phyloP scores from a whole-genome alignment of 1,140 invertebrate genomes.

The Megalopta genalis region DNA sequence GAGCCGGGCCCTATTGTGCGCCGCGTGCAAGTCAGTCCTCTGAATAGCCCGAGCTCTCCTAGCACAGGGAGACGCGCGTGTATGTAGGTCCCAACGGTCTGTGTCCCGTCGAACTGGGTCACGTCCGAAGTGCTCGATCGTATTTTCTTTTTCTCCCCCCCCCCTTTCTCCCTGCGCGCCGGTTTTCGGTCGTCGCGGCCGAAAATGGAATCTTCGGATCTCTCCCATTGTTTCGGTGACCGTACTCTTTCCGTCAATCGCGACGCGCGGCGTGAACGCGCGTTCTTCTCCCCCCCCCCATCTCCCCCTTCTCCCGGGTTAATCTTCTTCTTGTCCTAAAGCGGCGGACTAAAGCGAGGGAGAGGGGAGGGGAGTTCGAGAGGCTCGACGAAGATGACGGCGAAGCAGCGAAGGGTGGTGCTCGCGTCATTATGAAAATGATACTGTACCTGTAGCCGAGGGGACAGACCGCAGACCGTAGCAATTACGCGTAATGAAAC shows the following conservation, averaged over 20 bases:
- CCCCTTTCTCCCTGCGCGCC: not conserved
- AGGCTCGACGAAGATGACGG: not conserved
- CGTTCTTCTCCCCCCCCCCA: not conserved
- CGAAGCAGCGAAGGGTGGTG: conserved; percentile 33
- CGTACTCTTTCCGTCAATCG: not conserved
- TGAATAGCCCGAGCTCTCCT: conserved; percentile 54
- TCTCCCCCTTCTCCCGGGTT: conserved; percentile 10
- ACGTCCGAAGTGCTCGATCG: conserved; percentile 68
- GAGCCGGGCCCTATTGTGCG: conserved; percentile 60
- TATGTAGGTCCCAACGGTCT: conserved; percentile 61
- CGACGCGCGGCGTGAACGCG: conserved; percentile 7
- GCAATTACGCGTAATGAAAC: conserved; percentile 79
- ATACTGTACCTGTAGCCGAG: conserved; percentile 75
- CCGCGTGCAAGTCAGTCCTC: conserved; percentile 63
- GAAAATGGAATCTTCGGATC: conserved; percentile 20
- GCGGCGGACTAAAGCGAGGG: not conserved
- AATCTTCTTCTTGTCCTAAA: conserved; percentile 42
- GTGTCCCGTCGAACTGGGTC: conserved; percentile 69
- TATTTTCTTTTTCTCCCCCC: conserved; percentile 53
- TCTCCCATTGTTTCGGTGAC: conserved; percentile 48
- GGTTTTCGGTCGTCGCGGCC: not conserved
- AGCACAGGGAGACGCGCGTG: conserved; percentile 31
- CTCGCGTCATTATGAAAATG: conserved; percentile 79
- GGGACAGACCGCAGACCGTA: conserved; percentile 77
- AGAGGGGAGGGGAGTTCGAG: not conserved